Percentiles rank a stretch among this genome's conserved stretches.
phyloP scores from a whole-genome alignment of 2,113 vertebrate genomes.

The Suncus etruscus region DNA sequence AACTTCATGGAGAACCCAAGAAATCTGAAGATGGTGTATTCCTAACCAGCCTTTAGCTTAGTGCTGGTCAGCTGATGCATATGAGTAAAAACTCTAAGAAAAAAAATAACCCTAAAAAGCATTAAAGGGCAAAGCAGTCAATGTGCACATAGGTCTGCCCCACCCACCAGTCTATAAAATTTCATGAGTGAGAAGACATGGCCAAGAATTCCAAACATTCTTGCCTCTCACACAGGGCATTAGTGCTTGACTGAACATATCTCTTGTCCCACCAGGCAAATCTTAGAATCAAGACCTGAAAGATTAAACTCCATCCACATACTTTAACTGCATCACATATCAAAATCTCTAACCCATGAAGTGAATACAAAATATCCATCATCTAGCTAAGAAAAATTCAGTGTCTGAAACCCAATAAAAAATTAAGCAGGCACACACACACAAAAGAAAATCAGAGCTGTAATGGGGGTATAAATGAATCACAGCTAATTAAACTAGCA shows the following conservation, averaged over 20 bases:
- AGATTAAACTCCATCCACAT: neutral
- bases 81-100: neutral
- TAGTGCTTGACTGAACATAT: neutral
- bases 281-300: neutral
- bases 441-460: neutral
- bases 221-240: neutral
- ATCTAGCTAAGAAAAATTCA: neutral
- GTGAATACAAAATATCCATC: neutral
- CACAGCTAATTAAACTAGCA: neutral
- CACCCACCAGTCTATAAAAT: neutral
- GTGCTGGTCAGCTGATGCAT: neutral
- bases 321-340: neutral
- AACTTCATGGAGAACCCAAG: neutral
- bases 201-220: neutral
- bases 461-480: neutral
- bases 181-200: neutral
- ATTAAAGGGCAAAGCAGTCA: neutral
- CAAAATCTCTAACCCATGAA: neutral
- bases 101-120: neutral
- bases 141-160: neutral
- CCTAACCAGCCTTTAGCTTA: neutral
- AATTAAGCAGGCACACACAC: neutral
- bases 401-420: neutral
- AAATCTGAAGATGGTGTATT: neutral
- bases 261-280: constrained; percentile 4